Conservation (phyloP, 2,888 invertebrate species). For the Habroteleia sp. region DNA sequence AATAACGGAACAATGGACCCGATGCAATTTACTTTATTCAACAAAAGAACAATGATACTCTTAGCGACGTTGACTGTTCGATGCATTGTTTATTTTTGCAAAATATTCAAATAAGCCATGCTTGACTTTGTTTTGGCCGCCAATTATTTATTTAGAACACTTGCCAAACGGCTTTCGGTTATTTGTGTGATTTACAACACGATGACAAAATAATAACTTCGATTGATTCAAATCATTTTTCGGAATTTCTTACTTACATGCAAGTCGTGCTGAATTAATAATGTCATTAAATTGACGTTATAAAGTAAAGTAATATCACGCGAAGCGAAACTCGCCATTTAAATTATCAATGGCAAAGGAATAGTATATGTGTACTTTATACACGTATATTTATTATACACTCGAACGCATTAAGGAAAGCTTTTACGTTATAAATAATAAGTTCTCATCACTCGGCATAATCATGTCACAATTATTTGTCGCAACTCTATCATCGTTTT, state of each 20-base stretch:
- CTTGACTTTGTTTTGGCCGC: constrained; percentile 4
- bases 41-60: constrained; percentile 42
- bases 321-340: constrained; percentile 9
- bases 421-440: constrained; percentile 26
- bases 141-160: constrained; percentile 6
- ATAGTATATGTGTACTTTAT: too few species aligned
- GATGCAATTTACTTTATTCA: constrained; percentile 24
- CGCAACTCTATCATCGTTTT: too few species aligned
- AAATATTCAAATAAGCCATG: constrained; percentile 7
- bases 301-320: not conserved
- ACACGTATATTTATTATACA: too few species aligned
- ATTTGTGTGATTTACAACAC: constrained; percentile 3
- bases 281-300: constrained; percentile 15
- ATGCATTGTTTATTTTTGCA: constrained; percentile 5
- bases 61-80: constrained; percentile 11
- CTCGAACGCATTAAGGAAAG: not conserved
- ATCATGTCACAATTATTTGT: constrained; percentile 19
- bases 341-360: constrained; percentile 10
- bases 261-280: constrained; percentile 18
- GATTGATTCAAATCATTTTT: constrained; percentile 13
- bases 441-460: constrained; percentile 31
- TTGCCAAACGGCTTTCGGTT: not conserved
- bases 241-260: not conserved
- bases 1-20: constrained; percentile 39
- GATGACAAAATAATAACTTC: constrained; percentile 18